Conservation (phyloP, 1,140 invertebrate genomes). For the Lysiphlebus fabarum region DNA sequence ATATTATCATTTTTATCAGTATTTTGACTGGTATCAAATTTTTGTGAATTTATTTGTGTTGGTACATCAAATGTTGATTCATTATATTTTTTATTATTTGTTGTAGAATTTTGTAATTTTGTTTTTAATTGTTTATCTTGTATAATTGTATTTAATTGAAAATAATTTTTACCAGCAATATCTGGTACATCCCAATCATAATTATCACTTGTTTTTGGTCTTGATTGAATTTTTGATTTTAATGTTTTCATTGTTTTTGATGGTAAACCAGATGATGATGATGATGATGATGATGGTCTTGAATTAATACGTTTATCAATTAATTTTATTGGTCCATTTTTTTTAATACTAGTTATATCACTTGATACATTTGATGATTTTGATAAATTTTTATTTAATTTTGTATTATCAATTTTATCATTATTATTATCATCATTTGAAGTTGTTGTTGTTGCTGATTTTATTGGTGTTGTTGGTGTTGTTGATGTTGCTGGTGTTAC, state of each 20-base stretch:
- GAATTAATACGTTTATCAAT: constrained; percentile 16
- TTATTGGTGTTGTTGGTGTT: neutral
- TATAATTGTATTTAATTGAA: neutral
- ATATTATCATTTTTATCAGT: no score
- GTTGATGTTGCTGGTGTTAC: no score
- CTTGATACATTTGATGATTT: constrained; percentile 32
- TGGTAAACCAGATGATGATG: constrained; percentile 1
- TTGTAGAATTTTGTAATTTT: no score
- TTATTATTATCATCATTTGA: neutral
- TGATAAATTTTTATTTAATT: constrained; percentile 6
- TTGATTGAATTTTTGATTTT: constrained; percentile 14
- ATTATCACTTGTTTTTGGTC: constrained; percentile 20
- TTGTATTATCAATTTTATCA: neutral
- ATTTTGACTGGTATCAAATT: no score
- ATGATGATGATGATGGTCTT: constrained; percentile 12
- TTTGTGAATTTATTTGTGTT: no score
- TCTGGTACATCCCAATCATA: constrained; percentile 27
- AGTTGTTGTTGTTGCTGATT: neutral
- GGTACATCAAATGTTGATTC: no score
- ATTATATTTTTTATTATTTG: no score
- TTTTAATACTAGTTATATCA: constrained; percentile 30
- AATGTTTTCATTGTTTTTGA: constrained; percentile 8
- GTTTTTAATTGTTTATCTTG: no score
- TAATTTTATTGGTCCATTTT: constrained; percentile 19
- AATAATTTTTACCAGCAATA: neutral